Conservation (phyloP, 2,888 invertebrate species). For the Rhamphomyia laevipes region DNA sequence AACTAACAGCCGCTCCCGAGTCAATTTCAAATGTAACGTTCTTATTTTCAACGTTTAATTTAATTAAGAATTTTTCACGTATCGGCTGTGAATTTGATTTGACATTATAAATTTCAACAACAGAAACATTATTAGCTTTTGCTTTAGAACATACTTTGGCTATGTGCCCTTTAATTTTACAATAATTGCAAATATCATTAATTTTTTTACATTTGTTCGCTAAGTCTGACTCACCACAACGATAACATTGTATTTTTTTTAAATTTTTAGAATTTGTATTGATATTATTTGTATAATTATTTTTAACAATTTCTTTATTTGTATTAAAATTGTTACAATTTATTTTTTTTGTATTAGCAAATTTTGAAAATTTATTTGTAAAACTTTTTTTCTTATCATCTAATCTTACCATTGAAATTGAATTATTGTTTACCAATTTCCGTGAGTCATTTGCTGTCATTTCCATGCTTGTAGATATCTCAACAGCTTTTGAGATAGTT, state of each 20-base stretch:
- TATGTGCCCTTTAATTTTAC: constrained; percentile 1
- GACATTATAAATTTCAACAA: background rate
- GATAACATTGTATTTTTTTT: background rate
- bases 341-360: too few relatives aligned
- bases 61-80: background rate
- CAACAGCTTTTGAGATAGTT: too few relatives aligned
- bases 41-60: background rate
- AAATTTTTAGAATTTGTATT: background rate
- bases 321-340: too few relatives aligned
- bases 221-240: background rate
- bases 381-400: too few relatives aligned
- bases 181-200: background rate
- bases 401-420: too few relatives aligned
- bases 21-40: background rate
- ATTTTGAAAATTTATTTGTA: too few relatives aligned
- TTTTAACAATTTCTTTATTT: too few relatives aligned
- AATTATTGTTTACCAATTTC: too few relatives aligned
- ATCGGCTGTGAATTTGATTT: background rate
- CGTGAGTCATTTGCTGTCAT: too few relatives aligned
- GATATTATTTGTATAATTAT: too few relatives aligned
- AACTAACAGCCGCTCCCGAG: background rate
- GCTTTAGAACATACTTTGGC: background rate
- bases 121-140: too few relatives aligned
- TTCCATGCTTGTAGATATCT: too few relatives aligned
- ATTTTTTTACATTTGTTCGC: background rate